phyloP scores from a whole-genome alignment of 2,888 invertebrate genomes.

The Gari tellinella region DNA sequence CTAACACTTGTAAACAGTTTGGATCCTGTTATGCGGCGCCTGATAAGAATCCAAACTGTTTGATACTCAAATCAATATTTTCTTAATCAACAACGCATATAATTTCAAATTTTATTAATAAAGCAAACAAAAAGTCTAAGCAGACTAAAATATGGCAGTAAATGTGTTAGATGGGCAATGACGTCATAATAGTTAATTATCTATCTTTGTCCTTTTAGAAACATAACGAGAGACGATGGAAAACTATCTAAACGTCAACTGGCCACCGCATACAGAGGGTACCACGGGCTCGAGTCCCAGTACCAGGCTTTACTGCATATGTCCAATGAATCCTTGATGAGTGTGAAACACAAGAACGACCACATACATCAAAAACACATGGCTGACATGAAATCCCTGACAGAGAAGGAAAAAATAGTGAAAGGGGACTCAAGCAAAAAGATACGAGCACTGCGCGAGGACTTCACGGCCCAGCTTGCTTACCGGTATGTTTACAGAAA shows the following conservation, averaged over 20 bases:
- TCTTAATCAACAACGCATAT: too few species aligned
- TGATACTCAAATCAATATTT: too few species aligned
- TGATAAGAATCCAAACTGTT: too few species aligned
- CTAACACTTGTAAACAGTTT: too few species aligned
- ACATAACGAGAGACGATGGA: constrained; percentile 44
- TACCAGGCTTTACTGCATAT: constrained; percentile 49
- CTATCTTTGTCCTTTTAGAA: constrained; percentile 21
- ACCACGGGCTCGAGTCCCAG: constrained; percentile 49
- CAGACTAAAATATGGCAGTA: too few species aligned
- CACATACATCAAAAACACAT: constrained; percentile 32
- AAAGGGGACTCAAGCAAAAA: constrained; percentile 23
- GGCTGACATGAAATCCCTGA: constrained; percentile 43
- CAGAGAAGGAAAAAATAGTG: constrained; percentile 20
- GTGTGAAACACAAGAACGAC: constrained; percentile 37
- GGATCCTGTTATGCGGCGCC: too few species aligned
- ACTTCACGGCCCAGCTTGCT: constrained; percentile 52
- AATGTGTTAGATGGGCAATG: too few species aligned
- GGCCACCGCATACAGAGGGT: constrained; percentile 54
- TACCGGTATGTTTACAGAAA: constrained; percentile 58
- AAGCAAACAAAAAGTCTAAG: too few species aligned
- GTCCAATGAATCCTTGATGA: constrained; percentile 41
- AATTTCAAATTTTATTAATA: too few species aligned
- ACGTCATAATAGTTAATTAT: neutral
- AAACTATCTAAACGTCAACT: constrained; percentile 46
- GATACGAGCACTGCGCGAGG: constrained; percentile 42